Evolutionary conservation across 2,113 vertebrate species (phyloP), one percentile per base, ranked within the genome.

Genomic region (Chinchilla lanigera): DNA sequence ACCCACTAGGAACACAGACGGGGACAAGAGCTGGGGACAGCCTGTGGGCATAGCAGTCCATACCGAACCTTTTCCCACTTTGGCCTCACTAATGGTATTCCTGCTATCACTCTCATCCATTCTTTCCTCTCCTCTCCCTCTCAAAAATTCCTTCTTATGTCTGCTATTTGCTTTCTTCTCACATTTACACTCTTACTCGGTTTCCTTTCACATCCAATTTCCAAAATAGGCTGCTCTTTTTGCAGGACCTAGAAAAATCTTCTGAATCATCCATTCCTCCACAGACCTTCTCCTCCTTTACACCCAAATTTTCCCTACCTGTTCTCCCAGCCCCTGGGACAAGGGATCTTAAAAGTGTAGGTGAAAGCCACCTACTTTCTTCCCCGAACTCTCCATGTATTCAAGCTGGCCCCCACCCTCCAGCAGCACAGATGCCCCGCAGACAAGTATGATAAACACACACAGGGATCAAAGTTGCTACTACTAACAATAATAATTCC

Each of bases 401-500:
- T 89, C 38, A 71, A 73, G 41, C 22, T 1, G 11, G 75, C 19
- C 65, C 80, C 60, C 85, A 81, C 67, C 56, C 73, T 82, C 67
- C 60, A 12, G 93, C 82, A 95, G 54, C 92, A 86, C 22, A 94
- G 60, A 89, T 65, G 77, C 54, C 85, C 38, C 38, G 82, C 61
- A 84, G 96, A 96, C 73, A 91, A 94, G 38, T 93, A 83, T 65
- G 41, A 67, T 86, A 89, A 97, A 95, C 89, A 95, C 47, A 95
- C 38, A 22, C 52, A 78, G 83, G 78, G 83, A 97, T 97, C 93
- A 96, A 95, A 95, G 86, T 85, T 91, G 60, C 89, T 96, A 87
- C 96, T 96, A 95, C 83, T 96, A 96, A 97, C 84, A 95, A 91
- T 95, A 96, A 97, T 89, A 95, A 93, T 94, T 80, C 82, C 73